These are phyloP conservation scores for Pseudoips prasinana DNA, from an alignment of 2,888 invertebrate species.

Conservation along the genomic window DNA sequence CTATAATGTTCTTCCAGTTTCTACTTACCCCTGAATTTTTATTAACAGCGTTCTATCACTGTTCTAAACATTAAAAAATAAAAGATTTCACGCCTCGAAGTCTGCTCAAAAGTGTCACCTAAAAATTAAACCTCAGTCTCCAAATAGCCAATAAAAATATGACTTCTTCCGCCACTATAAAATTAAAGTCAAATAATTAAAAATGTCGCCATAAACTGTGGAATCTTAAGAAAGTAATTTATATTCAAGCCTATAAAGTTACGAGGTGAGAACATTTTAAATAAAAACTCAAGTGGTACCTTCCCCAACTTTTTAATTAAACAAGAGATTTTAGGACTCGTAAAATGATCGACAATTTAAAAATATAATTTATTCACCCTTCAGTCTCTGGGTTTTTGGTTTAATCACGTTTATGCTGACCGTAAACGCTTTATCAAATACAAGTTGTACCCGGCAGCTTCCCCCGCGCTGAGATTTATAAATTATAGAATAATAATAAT, in stretches of 20 bases:
- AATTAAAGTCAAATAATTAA: conserved; percentile 19
- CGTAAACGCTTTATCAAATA: background rate
- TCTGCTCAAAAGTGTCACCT: too few species aligned
- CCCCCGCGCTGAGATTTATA: too few species aligned
- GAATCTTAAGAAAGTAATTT: conserved; percentile 29
- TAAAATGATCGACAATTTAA: conserved; percentile 14
- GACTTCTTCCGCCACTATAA: background rate
- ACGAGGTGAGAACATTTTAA: conserved; percentile 24
- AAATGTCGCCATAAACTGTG: conserved; percentile 21
- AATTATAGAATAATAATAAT: too few species aligned
- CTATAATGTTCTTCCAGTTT: too few species aligned
- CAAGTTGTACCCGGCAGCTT: too few species aligned
- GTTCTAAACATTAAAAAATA: too few species aligned
- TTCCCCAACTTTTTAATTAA: conserved; percentile 18
- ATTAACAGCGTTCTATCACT: too few species aligned
- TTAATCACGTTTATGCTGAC: background rate
- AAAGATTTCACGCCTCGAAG: too few species aligned
- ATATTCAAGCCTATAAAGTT: conserved; percentile 10
- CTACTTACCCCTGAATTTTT: too few species aligned
- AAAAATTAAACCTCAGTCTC: too few species aligned
- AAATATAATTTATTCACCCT: conserved; percentile 7
- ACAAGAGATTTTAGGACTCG: background rate
- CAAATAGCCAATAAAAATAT: too few species aligned
- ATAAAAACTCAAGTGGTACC: background rate
- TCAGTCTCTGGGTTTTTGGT: background rate